Evolutionary conservation across 2,797 vertebrate species (phyloP), one percentile per base, ranked within the genome.

Genomic region (Tachyglossus aculeatus): DNA sequence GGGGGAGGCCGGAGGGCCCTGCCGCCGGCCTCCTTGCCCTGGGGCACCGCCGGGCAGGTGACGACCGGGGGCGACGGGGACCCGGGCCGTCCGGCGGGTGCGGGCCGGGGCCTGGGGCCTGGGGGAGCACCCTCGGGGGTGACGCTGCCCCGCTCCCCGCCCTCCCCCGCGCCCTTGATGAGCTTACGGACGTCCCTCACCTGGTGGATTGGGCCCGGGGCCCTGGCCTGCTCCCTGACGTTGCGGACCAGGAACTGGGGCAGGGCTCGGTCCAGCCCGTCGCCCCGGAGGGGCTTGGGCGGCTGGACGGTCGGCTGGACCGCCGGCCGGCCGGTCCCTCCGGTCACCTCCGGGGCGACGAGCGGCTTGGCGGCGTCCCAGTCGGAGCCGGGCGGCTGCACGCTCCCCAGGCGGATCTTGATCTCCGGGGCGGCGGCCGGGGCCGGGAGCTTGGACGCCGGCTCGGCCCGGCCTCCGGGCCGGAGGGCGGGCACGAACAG

Each of bases 111-210:
- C 41, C 92, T 95, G 32, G 91, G 89, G 47, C 96, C 96, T 1
- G 76, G 8, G 6, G 87, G 64, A 3, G 89, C 85, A 55, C 88
- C 90, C 59, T 95, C 94, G 5, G 89, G 90, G 11, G 84, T 71
- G 1, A 82, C 71, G 18, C 84, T 85, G 50, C 92, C 81, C 80
- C 93, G 94, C 36, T 91, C 94, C 32, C 94, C 93, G 47, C 93
- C 91, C 7, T 98, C 94, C 27, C 94, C 86, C 2, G 96, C 94
- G 68, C 96, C 96, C 80, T 99, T 99, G 34, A 99, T 96, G 32
- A 99, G 83, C 65, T 99, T 99, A 40, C 98, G 92, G 65, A 99
- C 97, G 36, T 99, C 98, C 67, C 96, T 91, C 74, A 99, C 98
- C 54, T 97, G 97, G 84, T 99, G 96, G 22, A 98, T 96, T 1